Conservation (phyloP, 2,797 vertebrate species). For the Epinephelus awoara region DNA sequence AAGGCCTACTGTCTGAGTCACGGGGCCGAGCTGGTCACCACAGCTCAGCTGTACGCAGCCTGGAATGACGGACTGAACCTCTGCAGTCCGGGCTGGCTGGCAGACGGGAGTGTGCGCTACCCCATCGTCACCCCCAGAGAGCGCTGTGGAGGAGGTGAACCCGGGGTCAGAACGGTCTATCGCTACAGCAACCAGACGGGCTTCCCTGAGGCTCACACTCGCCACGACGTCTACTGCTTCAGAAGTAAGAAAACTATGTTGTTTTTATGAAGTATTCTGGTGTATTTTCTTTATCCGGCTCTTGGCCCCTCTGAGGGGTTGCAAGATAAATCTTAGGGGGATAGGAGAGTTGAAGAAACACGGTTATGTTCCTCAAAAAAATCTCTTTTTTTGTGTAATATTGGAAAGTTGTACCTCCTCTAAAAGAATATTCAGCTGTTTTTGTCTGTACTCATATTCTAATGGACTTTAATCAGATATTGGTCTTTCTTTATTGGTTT, state of each 20-base stretch:
- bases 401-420: too few relatives aligned
- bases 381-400: too few relatives aligned
- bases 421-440: too few relatives aligned
- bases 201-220: constrained; percentile 89
- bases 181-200: constrained; percentile 94
- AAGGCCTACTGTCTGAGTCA: constrained; percentile 84
- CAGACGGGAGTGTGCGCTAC: constrained; percentile 94
- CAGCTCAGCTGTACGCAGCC: constrained; percentile 92
- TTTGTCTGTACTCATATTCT: too few relatives aligned
- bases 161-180: constrained; percentile 94
- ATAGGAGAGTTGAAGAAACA: too few relatives aligned
- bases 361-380: too few relatives aligned
- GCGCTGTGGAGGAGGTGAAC: constrained; percentile 91
- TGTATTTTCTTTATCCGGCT: too few relatives aligned
- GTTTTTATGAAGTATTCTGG: too few relatives aligned
- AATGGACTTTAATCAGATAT: too few relatives aligned
- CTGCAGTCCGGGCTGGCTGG: constrained; percentile 95
- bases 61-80: constrained; percentile 92
- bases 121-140: constrained; percentile 92
- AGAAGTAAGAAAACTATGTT: constrained; percentile 82
- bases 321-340: too few relatives aligned
- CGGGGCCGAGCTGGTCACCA: constrained; percentile 88
- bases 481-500: too few relatives aligned
- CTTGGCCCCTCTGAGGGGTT: too few relatives aligned
- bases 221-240: constrained; percentile 94